phyloP scores from a whole-genome alignment of 2,888 invertebrate genomes.

The Pinctada fucata region DNA sequence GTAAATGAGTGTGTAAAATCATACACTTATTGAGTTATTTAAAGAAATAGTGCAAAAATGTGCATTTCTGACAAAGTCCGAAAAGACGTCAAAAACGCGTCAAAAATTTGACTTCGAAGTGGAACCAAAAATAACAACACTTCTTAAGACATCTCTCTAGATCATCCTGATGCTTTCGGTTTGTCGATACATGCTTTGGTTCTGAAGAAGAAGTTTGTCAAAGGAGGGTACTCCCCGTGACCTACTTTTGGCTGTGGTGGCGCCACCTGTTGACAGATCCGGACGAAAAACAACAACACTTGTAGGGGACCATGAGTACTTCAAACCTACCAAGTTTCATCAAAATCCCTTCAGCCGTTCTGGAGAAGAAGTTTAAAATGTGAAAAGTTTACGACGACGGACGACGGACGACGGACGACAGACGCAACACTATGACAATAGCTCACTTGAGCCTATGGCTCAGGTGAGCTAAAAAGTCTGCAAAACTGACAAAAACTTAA shows the following conservation, averaged over 20 bases:
- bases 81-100: too few species aligned
- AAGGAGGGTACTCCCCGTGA: background rate
- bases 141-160: background rate
- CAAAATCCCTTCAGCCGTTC: background rate
- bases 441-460: background rate
- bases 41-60: too few species aligned
- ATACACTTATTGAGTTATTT: too few species aligned
- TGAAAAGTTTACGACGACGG: background rate
- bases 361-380: background rate
- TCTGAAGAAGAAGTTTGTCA: slow-evolving; percentile 2
- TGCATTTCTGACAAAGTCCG: too few species aligned
- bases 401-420: background rate
- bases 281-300: background rate
- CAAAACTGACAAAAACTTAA: too few species aligned
- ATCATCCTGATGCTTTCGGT: background rate
- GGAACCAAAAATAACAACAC: background rate
- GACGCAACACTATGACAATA: background rate
- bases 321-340: background rate
- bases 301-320: background rate
- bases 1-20: too few species aligned
- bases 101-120: background rate
- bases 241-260: background rate
- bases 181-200: background rate
- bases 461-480: background rate
- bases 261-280: background rate